Evolutionary conservation across 2,113 vertebrate species (phyloP).

Genomic region (Amphiprion ocellaris): DNA sequence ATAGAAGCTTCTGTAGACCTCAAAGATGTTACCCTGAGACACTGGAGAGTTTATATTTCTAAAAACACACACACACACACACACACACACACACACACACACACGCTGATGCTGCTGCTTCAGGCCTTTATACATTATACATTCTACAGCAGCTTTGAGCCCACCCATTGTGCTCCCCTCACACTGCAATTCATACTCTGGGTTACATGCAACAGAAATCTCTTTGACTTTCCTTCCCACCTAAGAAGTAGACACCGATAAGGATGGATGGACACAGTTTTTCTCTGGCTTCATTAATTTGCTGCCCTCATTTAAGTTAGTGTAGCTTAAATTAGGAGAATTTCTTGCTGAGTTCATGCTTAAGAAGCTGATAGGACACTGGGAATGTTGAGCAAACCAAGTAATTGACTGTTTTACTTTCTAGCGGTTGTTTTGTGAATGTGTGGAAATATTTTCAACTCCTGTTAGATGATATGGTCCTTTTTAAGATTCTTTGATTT

Average conservation of each 20-base stretch:
- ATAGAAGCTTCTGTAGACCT: conserved; percentile 31
- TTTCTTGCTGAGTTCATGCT: conserved; percentile 26
- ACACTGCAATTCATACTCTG: conserved; percentile 6
- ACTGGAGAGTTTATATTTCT: conserved; percentile 32
- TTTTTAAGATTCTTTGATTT: not conserved
- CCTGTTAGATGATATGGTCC: not conserved
- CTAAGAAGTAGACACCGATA: conserved; percentile 1
- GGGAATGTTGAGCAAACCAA: conserved; percentile 12
- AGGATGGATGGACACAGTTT: not conserved
- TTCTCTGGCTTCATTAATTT: conserved; percentile 12
- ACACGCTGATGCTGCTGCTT: conserved; percentile 40
- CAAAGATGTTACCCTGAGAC: conserved; percentile 50
- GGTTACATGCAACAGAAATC: conserved; percentile 20
- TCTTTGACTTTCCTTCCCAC: conserved; percentile 10
- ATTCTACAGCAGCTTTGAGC: conserved; percentile 39
- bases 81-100: conserved; percentile 28
- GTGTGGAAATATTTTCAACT: not conserved
- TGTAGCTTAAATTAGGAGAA: conserved; percentile 24
- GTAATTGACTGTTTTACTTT: conserved; percentile 1
- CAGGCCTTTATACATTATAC: conserved; percentile 47
- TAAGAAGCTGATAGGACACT: conserved; percentile 7
- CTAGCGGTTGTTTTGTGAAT: not conserved
- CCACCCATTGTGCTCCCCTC: conserved; percentile 47
- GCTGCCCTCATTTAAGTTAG: conserved; percentile 4
- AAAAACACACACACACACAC: conserved; percentile 45